phyloP scores from a whole-genome alignment of 1,140 invertebrate species.

The Neotoxoptera formosana region DNA sequence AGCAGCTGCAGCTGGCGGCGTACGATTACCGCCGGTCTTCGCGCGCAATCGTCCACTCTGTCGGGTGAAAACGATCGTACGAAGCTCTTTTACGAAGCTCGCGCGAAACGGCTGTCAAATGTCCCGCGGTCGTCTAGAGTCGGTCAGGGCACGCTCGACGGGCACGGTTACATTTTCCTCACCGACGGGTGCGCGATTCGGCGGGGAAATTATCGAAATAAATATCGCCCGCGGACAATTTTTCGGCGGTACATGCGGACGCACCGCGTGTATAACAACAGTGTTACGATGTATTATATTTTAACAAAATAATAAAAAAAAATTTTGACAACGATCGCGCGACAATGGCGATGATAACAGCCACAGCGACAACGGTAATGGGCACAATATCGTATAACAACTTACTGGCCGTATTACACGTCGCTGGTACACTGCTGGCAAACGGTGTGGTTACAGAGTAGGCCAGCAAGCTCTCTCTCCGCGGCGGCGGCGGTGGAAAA shows the following conservation, averaged over 20 bases:
- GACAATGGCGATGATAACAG: not conserved
- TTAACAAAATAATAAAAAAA: not conserved
- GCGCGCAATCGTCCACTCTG: not conserved
- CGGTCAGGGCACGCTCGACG: not conserved
- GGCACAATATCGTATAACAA: not conserved
- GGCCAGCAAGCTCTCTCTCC: constrained; percentile 57
- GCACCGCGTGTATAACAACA: not conserved
- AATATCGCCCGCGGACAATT: not conserved
- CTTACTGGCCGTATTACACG: constrained; percentile 7
- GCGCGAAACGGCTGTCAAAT: not conserved
- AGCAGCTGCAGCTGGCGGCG: not conserved
- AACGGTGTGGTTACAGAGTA: constrained; percentile 9
- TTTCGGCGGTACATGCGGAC: not conserved
- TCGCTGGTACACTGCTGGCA: constrained; percentile 42
- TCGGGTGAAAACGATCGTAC: not conserved
- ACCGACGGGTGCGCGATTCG: too few species aligned
- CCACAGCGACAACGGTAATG: not conserved
- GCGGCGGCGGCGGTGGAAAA: constrained; percentile 22
- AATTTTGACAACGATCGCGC: not conserved
- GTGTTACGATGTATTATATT: not conserved
- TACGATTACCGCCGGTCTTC: not conserved
- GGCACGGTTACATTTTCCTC: not conserved
- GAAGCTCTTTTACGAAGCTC: not conserved
- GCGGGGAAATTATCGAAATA: not conserved
- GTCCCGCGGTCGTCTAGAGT: not conserved